phyloP scores from a whole-genome alignment of 1,140 invertebrate species.

The Globodera rostochiensis region DNA sequence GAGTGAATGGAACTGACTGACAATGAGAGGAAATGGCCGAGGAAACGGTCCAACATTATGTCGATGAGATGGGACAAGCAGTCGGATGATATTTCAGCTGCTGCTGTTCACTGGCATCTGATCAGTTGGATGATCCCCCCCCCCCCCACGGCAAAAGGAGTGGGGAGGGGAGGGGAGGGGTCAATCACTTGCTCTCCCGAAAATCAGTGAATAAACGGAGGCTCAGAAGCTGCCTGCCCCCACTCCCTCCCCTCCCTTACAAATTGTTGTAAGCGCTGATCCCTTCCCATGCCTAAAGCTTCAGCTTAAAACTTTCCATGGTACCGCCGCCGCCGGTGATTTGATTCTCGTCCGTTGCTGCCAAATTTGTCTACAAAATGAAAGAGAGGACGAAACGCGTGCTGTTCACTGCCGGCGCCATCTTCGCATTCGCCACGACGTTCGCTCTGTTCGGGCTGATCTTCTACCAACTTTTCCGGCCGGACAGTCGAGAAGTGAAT shows the following conservation, averaged over 20 bases:
- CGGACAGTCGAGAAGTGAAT: not conserved
- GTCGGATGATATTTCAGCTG: conserved; percentile 12
- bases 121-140: not conserved
- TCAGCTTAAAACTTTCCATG: not conserved
- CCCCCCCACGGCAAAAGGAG: not conserved
- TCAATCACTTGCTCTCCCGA: no score
- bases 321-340: not conserved
- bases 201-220: no score
- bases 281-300: not conserved
- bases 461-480: conserved; percentile 26
- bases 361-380: not conserved
- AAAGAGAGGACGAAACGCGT: conserved; percentile 21
- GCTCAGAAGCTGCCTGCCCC: no score
- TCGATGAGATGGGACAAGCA: not conserved
- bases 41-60: not conserved
- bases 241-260: no score
- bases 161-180: not conserved
- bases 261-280: no score
- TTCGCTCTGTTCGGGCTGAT: conserved; percentile 30
- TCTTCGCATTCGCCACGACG: conserved; percentile 20
- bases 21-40: not conserved
- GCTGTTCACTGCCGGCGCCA: conserved; percentile 19
- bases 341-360: not conserved
- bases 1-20: not conserved
- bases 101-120: not conserved